Conservation (phyloP, 2,888 invertebrate genomes). For the Anoncus sp. region DNA sequence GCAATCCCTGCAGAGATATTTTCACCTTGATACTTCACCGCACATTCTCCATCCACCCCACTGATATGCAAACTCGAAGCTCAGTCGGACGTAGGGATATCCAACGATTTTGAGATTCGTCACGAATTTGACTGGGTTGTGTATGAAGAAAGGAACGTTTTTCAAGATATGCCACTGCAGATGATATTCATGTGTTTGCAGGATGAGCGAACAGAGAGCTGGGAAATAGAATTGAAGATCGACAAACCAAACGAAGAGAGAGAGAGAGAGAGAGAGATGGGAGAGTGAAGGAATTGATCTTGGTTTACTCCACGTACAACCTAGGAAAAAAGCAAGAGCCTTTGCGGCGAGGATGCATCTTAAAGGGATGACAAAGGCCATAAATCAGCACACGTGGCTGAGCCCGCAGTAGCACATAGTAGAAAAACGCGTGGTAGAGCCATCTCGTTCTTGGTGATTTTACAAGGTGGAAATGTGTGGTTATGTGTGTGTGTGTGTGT, state of each 20-base stretch:
- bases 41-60: not conserved
- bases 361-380: conserved; percentile 71
- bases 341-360: conserved; percentile 57
- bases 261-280: conserved; percentile 7
- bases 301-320: conserved; percentile 26
- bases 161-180: not conserved
- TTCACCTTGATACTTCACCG: not conserved
- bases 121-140: conserved; percentile 41
- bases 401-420: conserved; percentile 45
- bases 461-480: conserved; percentile 66
- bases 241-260: conserved; percentile 22
- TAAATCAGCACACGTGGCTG: conserved; percentile 69
- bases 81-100: not conserved
- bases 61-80: conserved; percentile 1
- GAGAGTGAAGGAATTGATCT: conserved; percentile 38
- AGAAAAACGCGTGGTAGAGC: conserved; percentile 59
- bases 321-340: conserved; percentile 40
- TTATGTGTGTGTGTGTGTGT: conserved; percentile 60
- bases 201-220: conserved; percentile 19
- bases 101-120: conserved; percentile 34
- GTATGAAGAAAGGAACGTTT: conserved; percentile 1
- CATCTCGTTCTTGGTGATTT: conserved; percentile 59
- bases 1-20: conserved; percentile 2
- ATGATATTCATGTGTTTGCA: conserved; percentile 14
- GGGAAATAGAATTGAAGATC: conserved; percentile 41